Conservation (phyloP, 2,888 invertebrate species). For the Hemistola chrysoprasaria region DNA sequence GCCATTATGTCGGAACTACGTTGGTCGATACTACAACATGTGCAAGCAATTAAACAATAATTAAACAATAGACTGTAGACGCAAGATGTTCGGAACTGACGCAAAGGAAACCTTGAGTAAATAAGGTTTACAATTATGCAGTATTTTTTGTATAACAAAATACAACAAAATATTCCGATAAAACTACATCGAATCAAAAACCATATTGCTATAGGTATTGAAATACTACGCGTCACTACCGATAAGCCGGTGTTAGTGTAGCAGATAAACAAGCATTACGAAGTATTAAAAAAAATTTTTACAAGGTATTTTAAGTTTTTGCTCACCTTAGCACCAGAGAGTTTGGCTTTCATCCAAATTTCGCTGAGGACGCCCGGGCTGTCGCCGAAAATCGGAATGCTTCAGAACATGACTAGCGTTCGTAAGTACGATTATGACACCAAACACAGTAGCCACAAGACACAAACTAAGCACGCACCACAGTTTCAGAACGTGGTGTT, state of each 20-base stretch:
- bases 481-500: conserved; percentile 46
- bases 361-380: conserved; percentile 65
- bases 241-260: conserved; percentile 54
- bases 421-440: conserved; percentile 21
- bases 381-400: conserved; percentile 68
- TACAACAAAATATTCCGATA: conserved; percentile 36
- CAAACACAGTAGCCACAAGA: conserved; percentile 36
- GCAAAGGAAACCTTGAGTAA: conserved; percentile 14
- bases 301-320: conserved; percentile 44
- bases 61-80: conserved; percentile 26
- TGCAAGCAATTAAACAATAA: conserved; percentile 32
- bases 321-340: conserved; percentile 74
- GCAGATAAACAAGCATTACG: conserved; percentile 45
- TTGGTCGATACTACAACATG: conserved; percentile 23
- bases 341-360: conserved; percentile 80
- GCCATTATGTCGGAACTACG: conserved; percentile 27
- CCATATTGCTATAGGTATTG: conserved; percentile 43
- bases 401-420: conserved; percentile 48
- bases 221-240: conserved; percentile 41
- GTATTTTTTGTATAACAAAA: too few species aligned
- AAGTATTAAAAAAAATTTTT: conserved; percentile 35
- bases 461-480: conserved; percentile 63
- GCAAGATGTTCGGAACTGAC: conserved; percentile 23
- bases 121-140: background rate
- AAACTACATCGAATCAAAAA: conserved; percentile 35